These are phyloP conservation scores for Pseudomugil gertrudae DNA, from an alignment of 2,797 vertebrate genomes.

Conservation along the genomic window DNA sequence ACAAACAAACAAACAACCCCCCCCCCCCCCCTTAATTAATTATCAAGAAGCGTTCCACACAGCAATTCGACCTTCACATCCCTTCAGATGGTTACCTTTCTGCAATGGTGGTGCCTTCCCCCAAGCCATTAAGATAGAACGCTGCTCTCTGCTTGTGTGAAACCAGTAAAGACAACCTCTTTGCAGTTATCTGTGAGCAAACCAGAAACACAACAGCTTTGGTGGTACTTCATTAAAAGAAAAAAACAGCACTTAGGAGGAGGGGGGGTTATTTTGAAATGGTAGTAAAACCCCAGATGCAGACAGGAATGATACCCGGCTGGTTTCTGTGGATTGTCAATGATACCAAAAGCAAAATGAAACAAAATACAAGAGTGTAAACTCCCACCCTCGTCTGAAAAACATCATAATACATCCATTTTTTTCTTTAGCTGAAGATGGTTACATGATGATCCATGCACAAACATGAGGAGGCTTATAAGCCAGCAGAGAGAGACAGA, in stretches of 20 bases:
- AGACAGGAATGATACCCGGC: slow-evolving; percentile 51
- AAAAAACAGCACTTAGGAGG: neutral
- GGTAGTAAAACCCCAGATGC: slow-evolving; percentile 76
- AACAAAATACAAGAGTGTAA: slow-evolving; percentile 77
- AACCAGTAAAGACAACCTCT: slow-evolving; percentile 96
- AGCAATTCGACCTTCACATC: slow-evolving; percentile 67
- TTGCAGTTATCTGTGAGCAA: slow-evolving; percentile 96
- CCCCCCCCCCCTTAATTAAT: too few relatives aligned
- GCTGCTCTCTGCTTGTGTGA: slow-evolving; percentile 93
- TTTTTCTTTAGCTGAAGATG: slow-evolving; percentile 74
- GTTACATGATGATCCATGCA: slow-evolving; percentile 87
- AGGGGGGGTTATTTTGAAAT: slow-evolving; percentile 52
- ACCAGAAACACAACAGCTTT: slow-evolving; percentile 85
- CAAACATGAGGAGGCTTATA: slow-evolving; percentile 83
- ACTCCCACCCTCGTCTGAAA: slow-evolving; percentile 57
- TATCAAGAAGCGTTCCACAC: slow-evolving; percentile 31
- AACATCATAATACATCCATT: slow-evolving; percentile 16
- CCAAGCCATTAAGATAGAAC: slow-evolving; percentile 91
- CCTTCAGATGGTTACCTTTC: slow-evolving; percentile 88
- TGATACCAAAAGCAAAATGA: slow-evolving; percentile 69
- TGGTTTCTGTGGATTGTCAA: slow-evolving; percentile 35
- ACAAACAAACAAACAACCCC: slow-evolving; percentile 44
- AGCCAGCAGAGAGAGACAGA: slow-evolving; percentile 58
- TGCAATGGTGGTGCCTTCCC: slow-evolving; percentile 85
- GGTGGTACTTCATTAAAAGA: slow-evolving; percentile 45